Evolutionary conservation across 2,113 vertebrate genomes (phyloP).

Genomic region (Tragelaphus imberbis): DNA sequence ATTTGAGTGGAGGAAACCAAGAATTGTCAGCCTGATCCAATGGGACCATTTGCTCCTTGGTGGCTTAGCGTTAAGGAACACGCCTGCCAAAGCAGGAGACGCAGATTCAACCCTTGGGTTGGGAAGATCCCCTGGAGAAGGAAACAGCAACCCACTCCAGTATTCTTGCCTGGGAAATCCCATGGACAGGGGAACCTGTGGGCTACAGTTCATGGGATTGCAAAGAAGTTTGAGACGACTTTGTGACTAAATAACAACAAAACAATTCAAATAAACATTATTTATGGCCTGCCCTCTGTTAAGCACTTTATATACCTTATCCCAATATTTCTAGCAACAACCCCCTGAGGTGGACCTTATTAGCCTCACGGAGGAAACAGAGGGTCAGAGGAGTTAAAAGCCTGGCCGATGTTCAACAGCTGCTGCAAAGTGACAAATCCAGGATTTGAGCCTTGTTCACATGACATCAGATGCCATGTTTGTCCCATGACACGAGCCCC

Average conservation of each 20-base stretch:
- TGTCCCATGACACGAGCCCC: background rate
- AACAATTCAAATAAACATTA: background rate
- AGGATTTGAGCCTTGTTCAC: background rate
- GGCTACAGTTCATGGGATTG: background rate
- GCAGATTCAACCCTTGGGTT: background rate
- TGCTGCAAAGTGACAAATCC: background rate
- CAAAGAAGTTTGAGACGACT: background rate
- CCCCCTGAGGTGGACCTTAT: too few relatives aligned
- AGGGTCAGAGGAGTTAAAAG: background rate
- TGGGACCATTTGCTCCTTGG: background rate
- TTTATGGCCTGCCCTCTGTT: background rate
- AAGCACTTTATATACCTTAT: background rate
- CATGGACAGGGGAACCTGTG: background rate
- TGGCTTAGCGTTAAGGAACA: background rate
- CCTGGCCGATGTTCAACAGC: background rate
- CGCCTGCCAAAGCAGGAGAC: background rate
- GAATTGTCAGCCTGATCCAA: rapidly evolving
- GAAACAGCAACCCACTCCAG: background rate
- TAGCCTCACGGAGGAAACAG: background rate
- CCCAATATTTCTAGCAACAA: background rate
- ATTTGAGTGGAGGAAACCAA: background rate
- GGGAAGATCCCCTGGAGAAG: background rate
- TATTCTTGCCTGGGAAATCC: background rate
- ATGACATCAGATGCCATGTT: background rate
- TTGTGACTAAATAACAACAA: background rate